Base-by-base conservation (phyloP, 2,797 vertebrate species). In the Muraenolepis orangiensis region DNA sequence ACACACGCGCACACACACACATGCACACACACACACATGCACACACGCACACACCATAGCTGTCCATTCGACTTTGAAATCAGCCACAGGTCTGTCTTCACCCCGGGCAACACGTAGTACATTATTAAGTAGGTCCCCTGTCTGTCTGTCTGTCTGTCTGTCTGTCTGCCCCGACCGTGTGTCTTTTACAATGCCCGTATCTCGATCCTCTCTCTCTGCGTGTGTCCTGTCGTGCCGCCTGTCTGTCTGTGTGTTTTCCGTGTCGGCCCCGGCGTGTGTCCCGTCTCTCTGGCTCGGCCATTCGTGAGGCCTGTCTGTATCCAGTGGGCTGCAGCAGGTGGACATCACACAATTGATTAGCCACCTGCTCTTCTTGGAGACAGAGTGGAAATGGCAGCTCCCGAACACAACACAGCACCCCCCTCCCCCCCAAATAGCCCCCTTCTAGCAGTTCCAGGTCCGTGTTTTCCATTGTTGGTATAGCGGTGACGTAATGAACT, bases 281-380 rank as follows among this genome's bases (percentile, higher is more conserved):
- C 76, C 71, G 32, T 72, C 42, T 76, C 70, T 80, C 69, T 76
- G 7, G 70, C 66, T 36, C 34, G 30, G 51, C 72, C 46, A 69
- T 74, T 72, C 18, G 70, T 74, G 69, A 61, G 61, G 73, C 85
- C 76, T 75, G 75, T 74, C 78, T 78, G 72, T 67, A 79, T 82
- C 81, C 82, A 73, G 69, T 68, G 76, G 74, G 77, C 80, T 75
- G 77, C 83, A 86, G 81, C 86, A 81, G 81, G 88, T 81, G 82
- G 85, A 85, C 79, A 85, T 86, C 84, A 87, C 80, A 75, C 81
- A 86, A 86, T 84, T 87, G 87, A 90, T 88, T 84, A 88, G 84
- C 80, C 90, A 91, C 84, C 88, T 87, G 85, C 86, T 88, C 86
- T 61, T 81, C 87, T 88, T 84, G 82, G 84, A 89, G 79, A 78